phyloP scores from a whole-genome alignment of 2,888 invertebrate species.

The Volucella zonaria region DNA sequence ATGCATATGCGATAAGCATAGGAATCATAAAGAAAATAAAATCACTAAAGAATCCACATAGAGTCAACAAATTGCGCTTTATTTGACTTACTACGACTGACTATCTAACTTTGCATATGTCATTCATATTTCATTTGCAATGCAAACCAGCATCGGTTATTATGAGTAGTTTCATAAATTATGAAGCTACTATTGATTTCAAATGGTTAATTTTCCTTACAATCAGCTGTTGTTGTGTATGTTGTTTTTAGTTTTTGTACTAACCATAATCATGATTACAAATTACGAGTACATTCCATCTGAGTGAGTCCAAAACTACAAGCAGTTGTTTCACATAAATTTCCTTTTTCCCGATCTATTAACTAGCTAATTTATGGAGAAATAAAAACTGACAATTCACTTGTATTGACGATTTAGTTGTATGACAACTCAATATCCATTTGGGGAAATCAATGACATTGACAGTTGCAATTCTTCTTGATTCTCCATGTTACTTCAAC shows the following conservation, averaged over 20 bases:
- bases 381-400: slow-evolving; percentile 6
- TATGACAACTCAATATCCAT: slow-evolving; percentile 43
- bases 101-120: not conserved
- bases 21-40: no score
- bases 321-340: slow-evolving; percentile 5
- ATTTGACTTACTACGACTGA: not conserved
- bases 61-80: no score
- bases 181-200: slow-evolving; percentile 37
- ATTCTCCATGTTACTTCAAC: slow-evolving; percentile 36
- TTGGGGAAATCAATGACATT: slow-evolving; percentile 45
- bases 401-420: no score
- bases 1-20: no score
- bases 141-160: slow-evolving; percentile 23
- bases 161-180: not conserved
- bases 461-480: slow-evolving; percentile 37
- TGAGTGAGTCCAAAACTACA: not conserved
- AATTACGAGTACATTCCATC: slow-evolving; percentile 4
- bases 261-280: not conserved
- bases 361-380: slow-evolving; percentile 13
- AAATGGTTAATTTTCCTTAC: not conserved
- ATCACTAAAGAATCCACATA: no score
- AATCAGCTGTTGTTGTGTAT: not conserved
- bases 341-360: slow-evolving; percentile 37
- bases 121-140: slow-evolving; percentile 46
- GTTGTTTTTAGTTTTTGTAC: not conserved